Conservation (phyloP, 2,888 invertebrate species). For the Andrena haemorrhoa region DNA sequence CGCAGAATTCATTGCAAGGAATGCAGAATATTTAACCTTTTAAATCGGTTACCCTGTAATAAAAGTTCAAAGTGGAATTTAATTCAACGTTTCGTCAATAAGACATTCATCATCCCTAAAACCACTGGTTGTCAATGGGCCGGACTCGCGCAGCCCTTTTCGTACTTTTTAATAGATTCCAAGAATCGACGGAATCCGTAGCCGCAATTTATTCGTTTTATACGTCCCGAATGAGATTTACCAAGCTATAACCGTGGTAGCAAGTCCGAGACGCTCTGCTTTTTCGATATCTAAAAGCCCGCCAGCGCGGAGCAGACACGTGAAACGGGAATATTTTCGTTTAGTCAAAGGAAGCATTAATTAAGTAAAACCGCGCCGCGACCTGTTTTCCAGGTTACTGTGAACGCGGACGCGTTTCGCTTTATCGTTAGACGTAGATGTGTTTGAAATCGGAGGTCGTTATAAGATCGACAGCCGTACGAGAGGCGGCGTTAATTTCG, state of each 20-base stretch:
- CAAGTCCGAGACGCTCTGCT: background rate
- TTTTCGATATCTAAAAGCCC: background rate
- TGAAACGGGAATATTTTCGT: conserved; percentile 11
- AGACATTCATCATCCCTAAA: background rate
- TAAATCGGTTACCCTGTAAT: background rate
- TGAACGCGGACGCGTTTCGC: background rate
- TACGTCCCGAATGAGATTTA: background rate
- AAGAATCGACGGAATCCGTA: background rate
- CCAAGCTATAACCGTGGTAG: background rate
- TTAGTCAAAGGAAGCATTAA: conserved; percentile 32
- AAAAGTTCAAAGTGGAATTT: background rate
- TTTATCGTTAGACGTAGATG: conserved; percentile 37
- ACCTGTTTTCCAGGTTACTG: conserved; percentile 17
- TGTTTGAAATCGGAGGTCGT: conserved; percentile 37
- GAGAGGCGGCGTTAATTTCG: conserved; percentile 39
- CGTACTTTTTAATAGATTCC: background rate
- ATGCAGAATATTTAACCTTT: background rate
- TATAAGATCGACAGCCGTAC: conserved; percentile 37
- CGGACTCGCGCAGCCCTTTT: background rate
- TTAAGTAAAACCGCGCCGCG: conserved; percentile 28
- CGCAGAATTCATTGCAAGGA: background rate
- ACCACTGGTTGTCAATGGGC: background rate
- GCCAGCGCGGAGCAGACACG: background rate
- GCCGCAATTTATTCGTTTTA: background rate
- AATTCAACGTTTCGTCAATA: background rate